Percentiles rank a stretch among this genome's conserved stretches.
phyloP scores from a whole-genome alignment of 2,888 invertebrate species.

The Ariolimax columbianus region DNA sequence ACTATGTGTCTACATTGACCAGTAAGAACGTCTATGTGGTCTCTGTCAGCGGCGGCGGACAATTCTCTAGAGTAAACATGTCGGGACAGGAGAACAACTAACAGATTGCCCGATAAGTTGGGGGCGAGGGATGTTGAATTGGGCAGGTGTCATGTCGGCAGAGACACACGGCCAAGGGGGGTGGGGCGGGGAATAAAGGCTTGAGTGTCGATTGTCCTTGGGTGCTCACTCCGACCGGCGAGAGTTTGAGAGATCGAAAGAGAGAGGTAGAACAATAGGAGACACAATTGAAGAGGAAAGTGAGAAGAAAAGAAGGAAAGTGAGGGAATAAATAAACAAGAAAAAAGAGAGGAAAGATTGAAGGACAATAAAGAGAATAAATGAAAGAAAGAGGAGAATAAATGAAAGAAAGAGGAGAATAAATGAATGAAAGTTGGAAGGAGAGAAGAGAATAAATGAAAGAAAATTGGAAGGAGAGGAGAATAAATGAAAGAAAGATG shows the following conservation, averaged over 20 bases:
- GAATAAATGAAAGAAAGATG: no score
- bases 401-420: no score
- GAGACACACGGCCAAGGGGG: neutral
- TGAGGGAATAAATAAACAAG: neutral
- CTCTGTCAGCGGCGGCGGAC: no score
- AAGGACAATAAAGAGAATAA: no score
- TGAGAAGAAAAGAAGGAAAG: neutral
- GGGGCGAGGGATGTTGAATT: neutral
- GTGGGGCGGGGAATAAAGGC: neutral
- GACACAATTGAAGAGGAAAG: neutral
- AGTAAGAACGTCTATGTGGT: no score
- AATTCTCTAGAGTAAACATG: neutral
- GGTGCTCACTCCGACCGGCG: neutral
- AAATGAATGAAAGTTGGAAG: no score
- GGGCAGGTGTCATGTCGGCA: neutral
- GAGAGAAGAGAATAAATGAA: no score
- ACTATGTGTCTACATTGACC: no score
- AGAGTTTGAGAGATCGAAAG: neutral
- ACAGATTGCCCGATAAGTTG: neutral
- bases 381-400: neutral
- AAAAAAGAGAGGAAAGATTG: neutral
- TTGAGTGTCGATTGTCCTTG: neutral
- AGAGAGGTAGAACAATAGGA: neutral
- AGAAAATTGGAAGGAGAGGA: no score
- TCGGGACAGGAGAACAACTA: neutral